These are phyloP conservation scores for Aegithalos caudatus DNA, from an alignment of 2,113 vertebrate species.

Conservation along the genomic window DNA sequence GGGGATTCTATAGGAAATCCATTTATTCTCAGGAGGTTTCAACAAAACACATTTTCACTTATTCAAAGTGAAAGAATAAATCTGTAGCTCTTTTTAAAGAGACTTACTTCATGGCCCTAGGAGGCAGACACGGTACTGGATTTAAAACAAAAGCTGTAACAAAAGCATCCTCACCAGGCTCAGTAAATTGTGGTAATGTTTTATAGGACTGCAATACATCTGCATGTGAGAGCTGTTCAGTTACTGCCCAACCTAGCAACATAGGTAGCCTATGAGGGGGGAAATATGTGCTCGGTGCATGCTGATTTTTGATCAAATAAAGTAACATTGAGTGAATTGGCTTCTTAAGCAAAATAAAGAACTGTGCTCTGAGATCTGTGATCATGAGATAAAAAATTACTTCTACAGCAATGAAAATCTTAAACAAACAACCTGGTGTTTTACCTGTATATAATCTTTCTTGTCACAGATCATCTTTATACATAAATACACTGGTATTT, in stretches of 20 bases:
- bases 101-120: not conserved
- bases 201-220: not conserved
- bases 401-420: not conserved
- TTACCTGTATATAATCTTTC: not conserved
- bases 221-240: not conserved
- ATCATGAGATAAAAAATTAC: not conserved
- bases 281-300: not conserved
- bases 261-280: not conserved
- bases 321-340: not conserved
- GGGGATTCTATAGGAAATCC: conserved; percentile 57
- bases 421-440: not conserved
- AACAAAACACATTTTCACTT: conserved; percentile 65
- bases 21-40: conserved; percentile 56
- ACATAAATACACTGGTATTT: not conserved
- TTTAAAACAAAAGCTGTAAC: conserved; percentile 62
- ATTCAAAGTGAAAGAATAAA: conserved; percentile 67
- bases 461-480: not conserved
- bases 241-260: not conserved
- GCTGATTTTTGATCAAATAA: not conserved
- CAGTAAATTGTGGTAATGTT: conserved; percentile 19
- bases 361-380: not conserved
- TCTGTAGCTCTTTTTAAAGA: conserved; percentile 55
- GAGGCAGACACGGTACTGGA: conserved; percentile 42
- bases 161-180: conserved; percentile 12
- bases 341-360: not conserved